These are phyloP conservation scores for Sebastes hubbsi DNA, from an alignment of 2,797 vertebrate species.

Conservation along the genomic window DNA sequence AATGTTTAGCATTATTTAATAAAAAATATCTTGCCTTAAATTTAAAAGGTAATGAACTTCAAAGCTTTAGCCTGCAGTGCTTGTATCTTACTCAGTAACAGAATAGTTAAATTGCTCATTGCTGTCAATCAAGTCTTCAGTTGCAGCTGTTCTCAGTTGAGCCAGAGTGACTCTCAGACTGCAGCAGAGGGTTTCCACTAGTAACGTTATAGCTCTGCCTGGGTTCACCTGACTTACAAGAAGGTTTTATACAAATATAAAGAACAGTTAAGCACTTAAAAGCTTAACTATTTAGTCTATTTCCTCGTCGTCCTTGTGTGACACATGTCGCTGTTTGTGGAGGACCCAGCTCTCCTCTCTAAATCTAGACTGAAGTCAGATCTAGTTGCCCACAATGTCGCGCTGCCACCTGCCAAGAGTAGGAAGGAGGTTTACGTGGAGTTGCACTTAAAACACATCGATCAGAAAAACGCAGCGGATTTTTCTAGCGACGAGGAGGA, in stretches of 20 bases:
- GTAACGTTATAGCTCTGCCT: neutral
- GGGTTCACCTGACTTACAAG: neutral
- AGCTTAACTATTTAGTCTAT: neutral
- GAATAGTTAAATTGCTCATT: neutral
- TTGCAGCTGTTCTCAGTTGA: conserved; percentile 65
- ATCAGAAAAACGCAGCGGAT: conserved; percentile 59
- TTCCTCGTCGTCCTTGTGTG: neutral
- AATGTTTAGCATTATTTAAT: neutral
- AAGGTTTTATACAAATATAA: neutral
- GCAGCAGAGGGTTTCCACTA: neutral
- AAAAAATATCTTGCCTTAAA: neutral
- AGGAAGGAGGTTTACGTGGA: conserved; percentile 77
- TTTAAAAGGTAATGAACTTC: neutral
- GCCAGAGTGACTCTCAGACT: neutral
- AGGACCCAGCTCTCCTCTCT: conserved; percentile 74
- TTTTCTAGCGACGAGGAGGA: conserved; percentile 82
- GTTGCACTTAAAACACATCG: conserved; percentile 74
- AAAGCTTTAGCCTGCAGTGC: neutral
- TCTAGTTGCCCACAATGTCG: conserved; percentile 77
- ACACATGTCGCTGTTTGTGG: conserved; percentile 77
- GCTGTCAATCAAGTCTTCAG: conserved; percentile 67
- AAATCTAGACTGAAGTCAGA: conserved; percentile 79
- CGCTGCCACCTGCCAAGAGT: conserved; percentile 73
- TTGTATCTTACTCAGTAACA: neutral
- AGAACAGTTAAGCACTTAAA: no score